These are phyloP conservation scores for Fopius arisanus DNA, from an alignment of 1,140 invertebrate species.

Conservation along the genomic window DNA sequence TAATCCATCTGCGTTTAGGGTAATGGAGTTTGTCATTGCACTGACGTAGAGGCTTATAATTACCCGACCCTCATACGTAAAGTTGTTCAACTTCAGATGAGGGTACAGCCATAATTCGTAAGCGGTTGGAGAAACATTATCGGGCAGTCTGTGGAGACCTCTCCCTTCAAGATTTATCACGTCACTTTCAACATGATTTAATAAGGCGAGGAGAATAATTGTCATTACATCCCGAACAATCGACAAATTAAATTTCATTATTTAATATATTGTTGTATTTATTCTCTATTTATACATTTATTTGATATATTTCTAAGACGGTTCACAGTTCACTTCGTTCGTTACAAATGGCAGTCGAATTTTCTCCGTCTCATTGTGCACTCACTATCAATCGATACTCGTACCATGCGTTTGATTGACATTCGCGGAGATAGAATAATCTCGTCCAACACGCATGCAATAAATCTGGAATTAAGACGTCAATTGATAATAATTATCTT, in stretches of 20 bases:
- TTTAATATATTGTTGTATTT: not conserved
- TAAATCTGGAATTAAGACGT: not conserved
- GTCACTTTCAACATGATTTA: conserved; percentile 9
- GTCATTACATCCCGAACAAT: not conserved
- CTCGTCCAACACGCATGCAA: not conserved
- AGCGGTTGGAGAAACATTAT: conserved; percentile 33
- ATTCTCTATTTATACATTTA: too few species aligned
- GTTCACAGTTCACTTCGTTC: too few species aligned
- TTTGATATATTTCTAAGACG: too few species aligned
- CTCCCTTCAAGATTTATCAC: conserved; percentile 15
- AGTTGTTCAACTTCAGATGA: conserved; percentile 31
- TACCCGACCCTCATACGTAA: conserved; percentile 39
- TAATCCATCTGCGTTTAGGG: conserved; percentile 39
- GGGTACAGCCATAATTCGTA: conserved; percentile 41
- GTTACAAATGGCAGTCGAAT: too few species aligned
- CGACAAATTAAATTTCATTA: not conserved
- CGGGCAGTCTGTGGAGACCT: conserved; percentile 41
- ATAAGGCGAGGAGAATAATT: not conserved
- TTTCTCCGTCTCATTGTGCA: not conserved
- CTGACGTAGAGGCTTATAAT: conserved; percentile 31
- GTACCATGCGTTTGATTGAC: not conserved
- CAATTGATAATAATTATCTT: not conserved
- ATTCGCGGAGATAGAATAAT: not conserved
- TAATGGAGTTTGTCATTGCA: conserved; percentile 28
- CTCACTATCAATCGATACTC: not conserved